Percentiles rank a stretch among this genome's conserved stretches.
These are phyloP conservation scores for Heliconius hewitsoni DNA, from an alignment of 1,140 invertebrate genomes.

Conservation along the genomic window DNA sequence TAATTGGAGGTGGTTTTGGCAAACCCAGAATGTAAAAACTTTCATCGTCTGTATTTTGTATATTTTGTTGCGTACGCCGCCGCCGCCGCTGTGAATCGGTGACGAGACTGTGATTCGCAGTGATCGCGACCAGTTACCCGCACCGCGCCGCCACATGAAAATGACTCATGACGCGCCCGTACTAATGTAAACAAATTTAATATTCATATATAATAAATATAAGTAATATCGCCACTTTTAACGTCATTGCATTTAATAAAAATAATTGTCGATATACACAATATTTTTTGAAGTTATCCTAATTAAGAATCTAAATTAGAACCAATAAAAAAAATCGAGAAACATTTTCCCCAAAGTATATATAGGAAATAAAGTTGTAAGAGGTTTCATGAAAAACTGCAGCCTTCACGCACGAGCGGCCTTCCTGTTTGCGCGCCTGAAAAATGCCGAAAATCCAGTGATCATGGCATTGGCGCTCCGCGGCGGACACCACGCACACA, in stretches of 20 bases:
- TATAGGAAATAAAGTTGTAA: constrained; percentile 17
- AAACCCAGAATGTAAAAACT: constrained; percentile 20
- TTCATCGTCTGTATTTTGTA: constrained; percentile 22
- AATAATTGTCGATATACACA: too few species aligned
- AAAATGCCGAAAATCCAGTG: constrained; percentile 31
- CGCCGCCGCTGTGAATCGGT: neutral
- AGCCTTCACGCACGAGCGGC: constrained; percentile 40
- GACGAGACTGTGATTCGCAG: neutral
- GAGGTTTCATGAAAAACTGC: constrained; percentile 31
- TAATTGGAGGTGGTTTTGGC: constrained; percentile 3
- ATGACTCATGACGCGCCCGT: neutral
- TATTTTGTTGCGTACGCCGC: constrained; percentile 16
- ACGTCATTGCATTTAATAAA: too few species aligned
- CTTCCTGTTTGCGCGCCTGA: constrained; percentile 39
- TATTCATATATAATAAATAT: too few species aligned
- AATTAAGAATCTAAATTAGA: neutral
- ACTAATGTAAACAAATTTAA: neutral
- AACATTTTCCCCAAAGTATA: constrained; percentile 5
- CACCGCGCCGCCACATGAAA: neutral
- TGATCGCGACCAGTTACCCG: too few species aligned
- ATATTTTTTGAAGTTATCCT: neutral
- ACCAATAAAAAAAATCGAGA: constrained; percentile 7
- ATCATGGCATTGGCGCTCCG: constrained; percentile 20
- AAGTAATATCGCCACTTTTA: too few species aligned
- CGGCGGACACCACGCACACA: constrained; percentile 31